Conservation (phyloP, 2,888 invertebrate species). For the Sialis fuliginosa region DNA sequence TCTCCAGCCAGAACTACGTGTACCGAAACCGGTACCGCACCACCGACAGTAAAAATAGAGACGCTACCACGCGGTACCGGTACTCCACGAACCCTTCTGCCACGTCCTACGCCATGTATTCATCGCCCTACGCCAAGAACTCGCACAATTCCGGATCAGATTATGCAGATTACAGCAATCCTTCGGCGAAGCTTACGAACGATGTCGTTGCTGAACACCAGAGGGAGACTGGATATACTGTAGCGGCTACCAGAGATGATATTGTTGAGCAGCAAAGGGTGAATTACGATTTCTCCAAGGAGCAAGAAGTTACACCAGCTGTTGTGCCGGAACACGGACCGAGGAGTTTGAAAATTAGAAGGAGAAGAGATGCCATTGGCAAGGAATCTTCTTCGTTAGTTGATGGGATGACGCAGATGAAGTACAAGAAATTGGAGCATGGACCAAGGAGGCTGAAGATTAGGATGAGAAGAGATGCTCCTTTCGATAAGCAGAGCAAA, state of each 20-base stretch:
- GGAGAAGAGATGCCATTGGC: constrained; percentile 9
- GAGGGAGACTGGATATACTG: constrained; percentile 21
- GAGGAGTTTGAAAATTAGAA: constrained; percentile 21
- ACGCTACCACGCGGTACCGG: neutral
- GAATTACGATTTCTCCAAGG: constrained; percentile 46
- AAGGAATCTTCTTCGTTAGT: too few relatives aligned
- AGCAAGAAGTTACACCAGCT: constrained; percentile 33
- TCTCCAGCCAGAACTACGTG: constrained; percentile 23
- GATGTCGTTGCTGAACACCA: constrained; percentile 26
- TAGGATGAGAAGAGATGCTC: constrained; percentile 10
- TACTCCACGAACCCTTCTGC: neutral
- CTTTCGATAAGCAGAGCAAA: constrained; percentile 9
- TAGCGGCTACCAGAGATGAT: constrained; percentile 19
- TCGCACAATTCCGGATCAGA: constrained; percentile 6
- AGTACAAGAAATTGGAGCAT: too few relatives aligned
- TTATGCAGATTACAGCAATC: constrained; percentile 14
- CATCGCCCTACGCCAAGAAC: neutral
- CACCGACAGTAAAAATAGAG: neutral
- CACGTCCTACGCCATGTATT: neutral
- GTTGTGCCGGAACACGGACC: constrained; percentile 49
- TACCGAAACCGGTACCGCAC: neutral
- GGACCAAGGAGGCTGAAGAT: constrained; percentile 32
- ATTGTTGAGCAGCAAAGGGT: constrained; percentile 35
- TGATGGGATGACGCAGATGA: too few relatives aligned
- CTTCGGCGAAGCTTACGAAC: constrained; percentile 25